A percentile compares a stretch with the other conserved stretches of the same genome.
phyloP scores from a whole-genome alignment of 2,113 vertebrate species.

The Thermophis baileyi region DNA sequence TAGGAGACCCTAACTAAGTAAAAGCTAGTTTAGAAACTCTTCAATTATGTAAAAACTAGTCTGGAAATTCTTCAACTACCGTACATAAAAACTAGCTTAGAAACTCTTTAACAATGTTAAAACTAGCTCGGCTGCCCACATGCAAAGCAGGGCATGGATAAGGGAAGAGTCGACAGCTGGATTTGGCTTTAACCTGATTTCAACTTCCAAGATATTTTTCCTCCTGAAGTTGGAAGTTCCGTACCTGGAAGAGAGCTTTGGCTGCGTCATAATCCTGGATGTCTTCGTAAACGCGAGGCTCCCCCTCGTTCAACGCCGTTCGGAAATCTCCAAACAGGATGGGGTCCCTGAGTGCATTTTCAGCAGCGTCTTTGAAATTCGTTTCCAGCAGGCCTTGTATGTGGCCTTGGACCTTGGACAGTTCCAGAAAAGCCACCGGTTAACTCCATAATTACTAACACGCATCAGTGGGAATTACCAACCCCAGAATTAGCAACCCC shows the following conservation, averaged over 20 bases:
- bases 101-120: neutral
- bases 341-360: constrained; percentile 81
- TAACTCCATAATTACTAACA: neutral
- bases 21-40: neutral
- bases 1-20: neutral
- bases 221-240: neutral
- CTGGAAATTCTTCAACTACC: neutral
- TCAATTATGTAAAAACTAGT: neutral
- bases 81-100: neutral
- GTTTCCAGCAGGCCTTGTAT: constrained; percentile 74
- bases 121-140: neutral
- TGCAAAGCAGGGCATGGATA: neutral
- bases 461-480: no score
- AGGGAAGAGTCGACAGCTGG: neutral
- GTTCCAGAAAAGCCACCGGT: neutral
- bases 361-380: constrained; percentile 75
- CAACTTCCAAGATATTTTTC: neutral
- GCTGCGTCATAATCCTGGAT: constrained; percentile 88
- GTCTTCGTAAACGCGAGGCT: constrained; percentile 88
- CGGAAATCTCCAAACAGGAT: constrained; percentile 94
- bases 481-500: neutral
- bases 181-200: neutral
- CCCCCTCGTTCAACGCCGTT: constrained; percentile 78
- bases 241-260: constrained; percentile 90
- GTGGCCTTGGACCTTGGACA: constrained; percentile 81